Evolutionary conservation across 2,797 vertebrate genomes (phyloP).

Genomic region (Thripadectes ignobilis): DNA sequence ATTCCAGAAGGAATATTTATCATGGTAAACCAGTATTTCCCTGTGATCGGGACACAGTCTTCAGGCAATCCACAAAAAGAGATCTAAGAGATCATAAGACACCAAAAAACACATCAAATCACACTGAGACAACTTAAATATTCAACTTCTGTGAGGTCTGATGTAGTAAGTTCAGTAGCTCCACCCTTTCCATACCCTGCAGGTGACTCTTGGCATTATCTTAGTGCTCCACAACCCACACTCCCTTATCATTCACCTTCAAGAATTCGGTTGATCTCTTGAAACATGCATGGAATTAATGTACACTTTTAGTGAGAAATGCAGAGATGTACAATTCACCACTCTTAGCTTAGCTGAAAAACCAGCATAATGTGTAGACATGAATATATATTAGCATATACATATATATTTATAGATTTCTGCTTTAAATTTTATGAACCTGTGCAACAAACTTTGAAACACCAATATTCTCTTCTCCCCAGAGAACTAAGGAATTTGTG

Average conservation of each 20-base stretch:
- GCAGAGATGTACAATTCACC: neutral
- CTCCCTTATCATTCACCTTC: constrained; percentile 39
- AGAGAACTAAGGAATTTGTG: neutral
- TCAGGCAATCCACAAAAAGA: neutral
- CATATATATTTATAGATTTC: neutral
- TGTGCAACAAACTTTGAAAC: neutral
- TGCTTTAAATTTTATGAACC: neutral
- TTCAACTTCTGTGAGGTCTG: neutral
- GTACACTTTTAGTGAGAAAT: neutral
- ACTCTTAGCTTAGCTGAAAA: neutral
- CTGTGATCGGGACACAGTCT: neutral
- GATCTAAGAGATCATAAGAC: neutral
- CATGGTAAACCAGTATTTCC: neutral
- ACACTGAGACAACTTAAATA: neutral
- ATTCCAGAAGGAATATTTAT: constrained; percentile 2
- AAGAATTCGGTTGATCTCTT: constrained; percentile 32
- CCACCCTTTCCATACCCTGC: neutral
- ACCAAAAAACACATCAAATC: neutral
- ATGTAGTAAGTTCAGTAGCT: neutral
- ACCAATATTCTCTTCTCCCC: neutral
- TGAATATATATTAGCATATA: neutral
- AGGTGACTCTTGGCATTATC: constrained; percentile 39
- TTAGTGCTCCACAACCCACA: constrained; percentile 13
- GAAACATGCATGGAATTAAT: neutral
- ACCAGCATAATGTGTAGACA: neutral